Evolutionary conservation across 2,797 vertebrate species (phyloP), one percentile per base, ranked within the genome.

Genomic region (Vultur gryphus): DNA sequence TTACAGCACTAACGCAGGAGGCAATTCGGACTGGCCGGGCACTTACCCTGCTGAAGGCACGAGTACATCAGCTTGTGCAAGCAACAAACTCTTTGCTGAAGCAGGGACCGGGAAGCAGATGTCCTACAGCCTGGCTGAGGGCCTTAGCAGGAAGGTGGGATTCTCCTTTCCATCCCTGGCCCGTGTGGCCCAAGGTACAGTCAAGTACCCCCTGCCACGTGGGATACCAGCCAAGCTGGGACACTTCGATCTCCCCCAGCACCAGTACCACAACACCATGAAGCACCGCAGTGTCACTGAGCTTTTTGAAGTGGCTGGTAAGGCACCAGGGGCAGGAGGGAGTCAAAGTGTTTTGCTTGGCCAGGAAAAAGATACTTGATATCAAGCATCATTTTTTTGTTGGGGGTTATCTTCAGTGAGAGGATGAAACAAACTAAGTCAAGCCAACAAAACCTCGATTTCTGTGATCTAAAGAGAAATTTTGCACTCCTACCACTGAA

Each of bases 21-120:
- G 57, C 61, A 29, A 4, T 0, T 0, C 0, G 0, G 89, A 41
- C 72, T 6, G 18, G 43, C 43, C 0, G 0, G 39, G 69, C 29
- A 2, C 51, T 58, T 44, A 16, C 18, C 13, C 26, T 35, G 44
- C 61, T 35, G 49, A 62, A 67, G 37, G 46, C 13, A 58, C 6
- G 46, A 87, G n/a, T 12, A 15, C 43, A 51, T 19, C 48, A 19
- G 28, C 48, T 72, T 43, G 11, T n/a, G 84, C 41, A 73, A 61
- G 43, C 41, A 75, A 21, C 28, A 49, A 3, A 23, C 35, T 24
- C 52, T 66, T 41, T n/a, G 51, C 78, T 61, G 67, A 65, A 78
- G 58, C 52, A 82, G 57, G 29, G 37, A 17, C 35, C 8, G 8
- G 41, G 48, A 58, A 70, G 66, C 14, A 55, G 48, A 35, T 55